phyloP scores from a whole-genome alignment of 64 coral and sea anemone genomes.

The Orbicella faveolata region DNA sequence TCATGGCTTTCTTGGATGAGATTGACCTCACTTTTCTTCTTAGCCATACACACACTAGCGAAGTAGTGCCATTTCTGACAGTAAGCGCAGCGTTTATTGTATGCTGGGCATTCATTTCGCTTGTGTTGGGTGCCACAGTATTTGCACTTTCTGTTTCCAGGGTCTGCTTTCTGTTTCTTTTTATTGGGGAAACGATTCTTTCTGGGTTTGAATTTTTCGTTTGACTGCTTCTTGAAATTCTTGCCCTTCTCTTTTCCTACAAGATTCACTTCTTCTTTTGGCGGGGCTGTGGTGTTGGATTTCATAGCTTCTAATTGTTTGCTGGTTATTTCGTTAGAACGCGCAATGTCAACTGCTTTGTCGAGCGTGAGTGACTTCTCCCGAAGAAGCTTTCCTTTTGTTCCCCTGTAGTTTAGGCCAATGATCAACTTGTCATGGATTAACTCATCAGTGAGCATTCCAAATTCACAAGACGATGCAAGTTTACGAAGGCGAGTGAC shows the following conservation, averaged over 20 bases:
- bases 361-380: neutral
- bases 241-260: neutral
- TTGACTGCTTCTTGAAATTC: neutral
- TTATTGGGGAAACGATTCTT: too few relatives aligned
- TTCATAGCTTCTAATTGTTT: neutral
- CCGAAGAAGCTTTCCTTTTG: neutral
- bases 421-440: neutral
- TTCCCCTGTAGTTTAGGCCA: neutral
- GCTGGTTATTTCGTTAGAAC: neutral
- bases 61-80: neutral
- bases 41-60: slow-evolving; percentile 17
- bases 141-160: neutral
- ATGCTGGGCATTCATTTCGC: neutral
- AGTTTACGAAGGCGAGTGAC: slow-evolving; percentile 34
- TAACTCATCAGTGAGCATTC: neutral
- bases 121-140: neutral
- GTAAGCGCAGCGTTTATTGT: neutral
- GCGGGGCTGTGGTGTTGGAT: neutral
- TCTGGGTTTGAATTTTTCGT: neutral
- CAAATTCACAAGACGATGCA: neutral
- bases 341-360: neutral
- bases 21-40: slow-evolving; percentile 16
- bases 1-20: neutral
- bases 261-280: neutral
- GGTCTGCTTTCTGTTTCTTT: too few relatives aligned